These are phyloP conservation scores for Chrysolina haemoptera DNA, from an alignment of 2,888 invertebrate species.

Conservation along the genomic window DNA sequence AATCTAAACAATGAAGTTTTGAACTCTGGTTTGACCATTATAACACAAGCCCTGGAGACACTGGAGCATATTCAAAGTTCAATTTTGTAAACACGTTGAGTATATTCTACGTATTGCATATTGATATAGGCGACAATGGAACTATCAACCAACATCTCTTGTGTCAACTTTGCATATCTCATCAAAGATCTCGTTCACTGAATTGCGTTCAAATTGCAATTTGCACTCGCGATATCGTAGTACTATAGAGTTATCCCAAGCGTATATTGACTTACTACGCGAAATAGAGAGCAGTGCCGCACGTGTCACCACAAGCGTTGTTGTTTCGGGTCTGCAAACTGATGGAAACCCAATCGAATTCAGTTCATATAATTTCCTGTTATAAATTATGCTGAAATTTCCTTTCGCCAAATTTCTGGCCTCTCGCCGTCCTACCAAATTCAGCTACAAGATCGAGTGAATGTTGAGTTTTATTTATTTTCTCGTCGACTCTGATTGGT, in stretches of 20 bases:
- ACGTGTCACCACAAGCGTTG: neutral
- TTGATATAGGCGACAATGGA: constrained; percentile 3
- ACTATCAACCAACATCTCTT: constrained; percentile 13
- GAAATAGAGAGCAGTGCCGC: neutral
- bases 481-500: too few relatives aligned
- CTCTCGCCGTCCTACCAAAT: too few relatives aligned
- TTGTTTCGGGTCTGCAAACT: neutral
- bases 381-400: too few relatives aligned
- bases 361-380: too few relatives aligned
- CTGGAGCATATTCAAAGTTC: neutral
- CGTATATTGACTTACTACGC: constrained; percentile 1
- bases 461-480: too few relatives aligned
- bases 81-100: constrained; percentile 6
- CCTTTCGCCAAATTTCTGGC: too few relatives aligned
- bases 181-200: constrained; percentile 2
- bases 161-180: constrained; percentile 19
- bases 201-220: constrained; percentile 20
- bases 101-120: neutral
- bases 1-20: neutral
- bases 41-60: neutral
- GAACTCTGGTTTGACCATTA: neutral
- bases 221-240: neutral
- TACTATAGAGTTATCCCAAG: neutral
- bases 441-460: too few relatives aligned
- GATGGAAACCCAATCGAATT: neutral